Base-by-base conservation (phyloP, 2,113 vertebrate genomes). In the Perccottus glenii region DNA sequence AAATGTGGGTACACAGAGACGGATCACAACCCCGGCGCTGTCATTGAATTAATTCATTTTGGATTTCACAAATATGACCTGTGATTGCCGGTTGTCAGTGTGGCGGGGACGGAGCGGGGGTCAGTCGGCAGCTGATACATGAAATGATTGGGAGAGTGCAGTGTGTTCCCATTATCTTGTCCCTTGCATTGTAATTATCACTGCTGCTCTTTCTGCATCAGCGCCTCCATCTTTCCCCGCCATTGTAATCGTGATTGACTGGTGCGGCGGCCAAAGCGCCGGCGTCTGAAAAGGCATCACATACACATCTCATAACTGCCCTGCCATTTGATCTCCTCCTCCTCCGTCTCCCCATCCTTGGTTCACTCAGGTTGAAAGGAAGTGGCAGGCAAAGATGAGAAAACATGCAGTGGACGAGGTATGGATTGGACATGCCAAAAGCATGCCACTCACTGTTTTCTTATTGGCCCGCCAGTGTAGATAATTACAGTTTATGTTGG, bases 161-260 rank as follows among this genome's bases (percentile, higher is more conserved):
- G 88, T 87, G 93, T 90, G 89, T 94, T 94, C 92, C 90, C 91
- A 93, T 95, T 95, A 93, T 94, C 91, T 94, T 94, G 92, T 95
- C 94, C 94, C 82, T 87, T 88, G 85, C 86, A 90, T 94, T 89
- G 85, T 93, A 94, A 93, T 95, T 94, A 93, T 92, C 90, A 88
- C 84, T 81, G 80, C 90, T 92, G 91, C 91, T 92, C 93, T 95
- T 94, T 94, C 93, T 94, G 94, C 93, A 86, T 92, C 91, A 87
- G 77, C 92, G 91, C 93, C 89, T 93, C 92, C 90, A 89, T 93
- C 93, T 95, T 88, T 90, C 81, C 82, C 89, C 92, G 90, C 86
- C 86, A 86, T 90, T 94, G 93, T 94, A 94, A 94, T 94, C 85
- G 92, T 94, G 94, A 95, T 95, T 95, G 93, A 94, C 92, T 95